A percentile compares a stretch with the other conserved stretches of the same genome.
These are phyloP conservation scores for Pelosia muscerda DNA, from an alignment of 2,888 invertebrate species.

Conservation along the genomic window DNA sequence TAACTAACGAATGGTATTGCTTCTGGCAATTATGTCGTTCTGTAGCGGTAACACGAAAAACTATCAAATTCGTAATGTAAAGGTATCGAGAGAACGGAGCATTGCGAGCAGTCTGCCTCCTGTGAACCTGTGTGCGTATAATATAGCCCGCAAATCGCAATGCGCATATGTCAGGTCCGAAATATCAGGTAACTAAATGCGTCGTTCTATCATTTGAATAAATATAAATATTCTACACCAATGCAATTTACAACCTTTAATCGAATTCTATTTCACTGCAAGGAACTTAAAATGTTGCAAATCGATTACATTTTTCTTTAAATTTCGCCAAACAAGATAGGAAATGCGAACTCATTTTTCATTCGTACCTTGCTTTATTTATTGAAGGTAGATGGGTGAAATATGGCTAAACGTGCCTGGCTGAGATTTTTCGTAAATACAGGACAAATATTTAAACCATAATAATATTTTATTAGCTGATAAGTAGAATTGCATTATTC, in stretches of 20 bases:
- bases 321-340: slow-evolving; percentile 5
- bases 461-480: neutral
- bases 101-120: no score
- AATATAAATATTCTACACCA: no score
- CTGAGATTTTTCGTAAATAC: neutral
- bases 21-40: no score
- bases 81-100: no score
- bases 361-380: slow-evolving; percentile 7
- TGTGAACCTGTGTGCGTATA: no score
- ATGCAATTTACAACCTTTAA: neutral
- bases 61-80: no score
- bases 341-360: slow-evolving; percentile 15
- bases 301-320: slow-evolving; percentile 10
- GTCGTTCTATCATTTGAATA: no score
- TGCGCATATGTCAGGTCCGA: no score
- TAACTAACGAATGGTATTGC: no score
- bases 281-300: neutral
- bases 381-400: slow-evolving; percentile 5
- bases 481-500: neutral
- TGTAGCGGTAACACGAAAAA: no score
- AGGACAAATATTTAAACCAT: neutral
- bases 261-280: neutral
- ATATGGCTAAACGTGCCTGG: neutral
- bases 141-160: no score
- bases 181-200: no score